phyloP scores from a whole-genome alignment of 2,113 vertebrate genomes.

The Oostethus manadensis region DNA sequence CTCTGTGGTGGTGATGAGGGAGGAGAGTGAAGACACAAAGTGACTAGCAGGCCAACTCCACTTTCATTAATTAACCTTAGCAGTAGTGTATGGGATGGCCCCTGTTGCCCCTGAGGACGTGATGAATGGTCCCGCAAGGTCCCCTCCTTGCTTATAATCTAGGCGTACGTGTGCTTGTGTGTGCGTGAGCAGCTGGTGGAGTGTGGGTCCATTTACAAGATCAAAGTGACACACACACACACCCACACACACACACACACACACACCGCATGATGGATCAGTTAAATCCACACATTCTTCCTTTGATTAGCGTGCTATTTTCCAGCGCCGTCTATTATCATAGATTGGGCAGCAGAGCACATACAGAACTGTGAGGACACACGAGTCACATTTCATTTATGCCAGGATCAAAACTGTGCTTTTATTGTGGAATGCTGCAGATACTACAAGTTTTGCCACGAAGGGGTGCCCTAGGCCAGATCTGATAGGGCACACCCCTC shows the following conservation, averaged over 20 bases:
- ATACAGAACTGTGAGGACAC: constrained; percentile 8
- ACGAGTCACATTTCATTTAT: constrained; percentile 12
- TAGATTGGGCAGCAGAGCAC: constrained; percentile 42
- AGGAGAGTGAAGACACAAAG: constrained; percentile 29
- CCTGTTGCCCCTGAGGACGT: constrained; percentile 57
- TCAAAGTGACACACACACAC: constrained; percentile 61
- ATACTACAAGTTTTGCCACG: not conserved
- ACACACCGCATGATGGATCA: constrained; percentile 16
- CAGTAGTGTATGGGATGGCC: constrained; percentile 40
- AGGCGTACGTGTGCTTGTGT: constrained; percentile 18
- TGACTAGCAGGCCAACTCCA: constrained; percentile 43
- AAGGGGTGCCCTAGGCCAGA: too few relatives aligned
- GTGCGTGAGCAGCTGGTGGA: constrained; percentile 54
- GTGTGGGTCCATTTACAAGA: constrained; percentile 59
- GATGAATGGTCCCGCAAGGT: constrained; percentile 54
- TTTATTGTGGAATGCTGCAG: not conserved
- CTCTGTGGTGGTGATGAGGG: constrained; percentile 53
- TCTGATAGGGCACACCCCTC: too few relatives aligned
- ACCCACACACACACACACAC: constrained; percentile 36
- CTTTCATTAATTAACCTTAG: constrained; percentile 71
- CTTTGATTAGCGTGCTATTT: constrained; percentile 49
- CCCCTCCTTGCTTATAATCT: constrained; percentile 61
- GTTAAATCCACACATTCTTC: constrained; percentile 46
- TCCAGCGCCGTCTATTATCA: constrained; percentile 41
- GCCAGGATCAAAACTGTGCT: not conserved